These are phyloP conservation scores for Drosophila orosa DNA, from an alignment of 1,140 invertebrate genomes.

Conservation along the genomic window DNA sequence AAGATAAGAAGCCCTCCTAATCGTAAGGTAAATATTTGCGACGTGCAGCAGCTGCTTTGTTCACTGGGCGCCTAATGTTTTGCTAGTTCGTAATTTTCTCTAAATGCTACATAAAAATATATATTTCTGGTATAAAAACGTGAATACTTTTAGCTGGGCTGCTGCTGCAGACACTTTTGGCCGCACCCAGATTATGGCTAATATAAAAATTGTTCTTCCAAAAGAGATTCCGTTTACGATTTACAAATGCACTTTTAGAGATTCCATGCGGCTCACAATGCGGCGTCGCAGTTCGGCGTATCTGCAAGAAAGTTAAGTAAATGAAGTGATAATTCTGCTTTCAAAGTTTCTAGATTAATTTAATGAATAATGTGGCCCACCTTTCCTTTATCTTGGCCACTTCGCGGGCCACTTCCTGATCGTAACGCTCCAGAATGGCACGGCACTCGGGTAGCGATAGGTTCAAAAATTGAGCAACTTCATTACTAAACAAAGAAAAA, in stretches of 20 bases:
- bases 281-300: slow-evolving; percentile 88
- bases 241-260: slow-evolving; percentile 87
- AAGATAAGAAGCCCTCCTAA: slow-evolving; percentile 31
- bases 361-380: slow-evolving; percentile 83
- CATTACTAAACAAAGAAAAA: slow-evolving; percentile 77
- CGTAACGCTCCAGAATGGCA: slow-evolving; percentile 91
- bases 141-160: slow-evolving; percentile 63
- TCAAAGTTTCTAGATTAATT: slow-evolving; percentile 22
- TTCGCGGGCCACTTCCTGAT: slow-evolving; percentile 91
- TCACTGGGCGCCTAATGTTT: slow-evolving; percentile 68
- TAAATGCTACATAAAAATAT: slow-evolving; percentile 69
- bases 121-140: slow-evolving; percentile 55
- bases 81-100: slow-evolving; percentile 65
- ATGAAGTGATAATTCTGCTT: neutral
- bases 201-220: slow-evolving; percentile 45
- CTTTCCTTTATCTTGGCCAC: slow-evolving; percentile 89
- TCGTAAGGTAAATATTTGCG: slow-evolving; percentile 41
- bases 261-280: slow-evolving; percentile 90
- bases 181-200: slow-evolving; percentile 67
- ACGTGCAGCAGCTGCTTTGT: slow-evolving; percentile 60
- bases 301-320: slow-evolving; percentile 77
- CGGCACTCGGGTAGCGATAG: slow-evolving; percentile 91
- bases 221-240: slow-evolving; percentile 59
- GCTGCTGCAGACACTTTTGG: slow-evolving; percentile 51
- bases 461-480: slow-evolving; percentile 94